Percentiles rank a stretch among this genome's conserved stretches.
Conservation (phyloP, 2,888 invertebrate genomes). For the Dromius quadrimaculatus region DNA sequence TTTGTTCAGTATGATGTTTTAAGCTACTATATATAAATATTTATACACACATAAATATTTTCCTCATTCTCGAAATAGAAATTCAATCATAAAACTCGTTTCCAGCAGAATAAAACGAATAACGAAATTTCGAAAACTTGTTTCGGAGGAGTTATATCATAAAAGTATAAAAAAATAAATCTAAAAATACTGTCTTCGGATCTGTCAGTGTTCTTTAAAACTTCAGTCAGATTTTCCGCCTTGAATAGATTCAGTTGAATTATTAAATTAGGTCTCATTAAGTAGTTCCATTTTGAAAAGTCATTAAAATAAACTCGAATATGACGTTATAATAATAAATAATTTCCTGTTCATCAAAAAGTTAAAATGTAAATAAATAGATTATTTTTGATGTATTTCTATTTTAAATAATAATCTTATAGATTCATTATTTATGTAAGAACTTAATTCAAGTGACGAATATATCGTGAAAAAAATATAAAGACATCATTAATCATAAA, state of each 20-base stretch:
- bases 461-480: conserved; percentile 26
- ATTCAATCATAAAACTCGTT: conserved; percentile 52
- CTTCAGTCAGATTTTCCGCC: conserved; percentile 20
- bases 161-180: conserved; percentile 42
- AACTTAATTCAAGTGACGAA: conserved; percentile 13
- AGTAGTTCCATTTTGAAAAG: conserved; percentile 37
- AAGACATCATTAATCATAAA: conserved; percentile 35
- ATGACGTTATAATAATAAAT: too few relatives aligned
- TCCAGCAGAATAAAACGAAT: conserved; percentile 39
- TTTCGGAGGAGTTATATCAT: conserved; percentile 33
- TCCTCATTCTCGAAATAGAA: conserved; percentile 47
- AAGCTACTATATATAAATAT: conserved; percentile 41
- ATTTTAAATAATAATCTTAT: too few relatives aligned
- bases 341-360: too few relatives aligned
- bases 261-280: conserved; percentile 36
- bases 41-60: conserved; percentile 48
- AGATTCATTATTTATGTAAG: too few relatives aligned
- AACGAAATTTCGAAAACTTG: conserved; percentile 45
- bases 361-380: too few relatives aligned
- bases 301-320: conserved; percentile 21
- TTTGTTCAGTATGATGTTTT: conserved; percentile 20
- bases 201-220: conserved; percentile 26
- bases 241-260: conserved; percentile 30
- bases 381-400: too few relatives aligned
- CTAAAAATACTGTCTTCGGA: conserved; percentile 32